Base-by-base conservation (phyloP, 2,113 vertebrate species). In the Phrynosoma platyrhinos region DNA sequence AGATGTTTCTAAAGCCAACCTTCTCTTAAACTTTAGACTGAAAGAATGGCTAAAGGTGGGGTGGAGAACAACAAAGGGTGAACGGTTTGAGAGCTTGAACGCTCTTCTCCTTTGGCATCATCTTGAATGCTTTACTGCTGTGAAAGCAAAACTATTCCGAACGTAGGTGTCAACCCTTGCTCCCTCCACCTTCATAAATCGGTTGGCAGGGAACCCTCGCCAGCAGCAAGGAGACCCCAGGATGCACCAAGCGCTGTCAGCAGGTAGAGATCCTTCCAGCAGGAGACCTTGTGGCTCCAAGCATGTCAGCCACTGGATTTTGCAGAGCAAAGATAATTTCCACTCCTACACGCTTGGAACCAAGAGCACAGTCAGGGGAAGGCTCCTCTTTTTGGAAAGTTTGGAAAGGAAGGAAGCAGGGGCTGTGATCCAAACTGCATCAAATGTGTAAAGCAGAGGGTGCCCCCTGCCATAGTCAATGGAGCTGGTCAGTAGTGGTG, bases 251-350 rank as follows among this genome's bases (percentile, higher is more conserved):
- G 90, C 88, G 87, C 91, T 92, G 90, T 87, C 90, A 84, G 87
- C 82, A 92, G 89, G 93, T 81, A 83, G 86, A 92, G 88, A 47
- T 89, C 91, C 91, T 91, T 72, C 0, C 85, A 82, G 90, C 88
- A n/a, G 91, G 94, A 90, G 91, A 72, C 79, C 21, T 88, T 88
- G 74, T 85, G 88, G 87, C 79, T 91, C 27, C 74, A 53, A 2
- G 91, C 84, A 79, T 85, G 66, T 53, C 1, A 4, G 87, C 87
- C 90, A 93, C 91, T 91, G 93, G 85, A 53, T 85, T 92, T 86
- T 91, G 87, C 91, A 90, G 69, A 68, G 89, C 87, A 58, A 87
- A 82, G 66, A 83, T 87, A 9, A 85, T 87, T 92, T 93, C 71
- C n/a, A 47, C 53, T 87, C 79, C 79, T 86, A 88, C 89, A 89